Evolutionary conservation across 2,888 invertebrate species (phyloP).

Genomic region (Megaustenia siamemsis): DNA sequence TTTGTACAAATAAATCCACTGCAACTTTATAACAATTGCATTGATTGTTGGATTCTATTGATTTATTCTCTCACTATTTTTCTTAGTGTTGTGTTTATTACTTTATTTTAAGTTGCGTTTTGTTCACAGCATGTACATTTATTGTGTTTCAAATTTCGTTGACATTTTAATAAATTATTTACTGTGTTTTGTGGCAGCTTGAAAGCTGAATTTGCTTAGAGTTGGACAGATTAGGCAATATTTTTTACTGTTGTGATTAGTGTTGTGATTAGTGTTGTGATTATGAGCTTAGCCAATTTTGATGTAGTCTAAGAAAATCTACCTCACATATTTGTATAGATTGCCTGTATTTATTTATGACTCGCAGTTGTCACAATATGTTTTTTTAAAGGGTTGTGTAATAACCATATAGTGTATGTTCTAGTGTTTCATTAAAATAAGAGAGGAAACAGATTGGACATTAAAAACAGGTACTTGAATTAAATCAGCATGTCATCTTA

Average conservation of each 20-base stretch:
- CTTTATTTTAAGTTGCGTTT: not conserved
- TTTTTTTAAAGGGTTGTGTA: not conserved
- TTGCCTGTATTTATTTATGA: not conserved
- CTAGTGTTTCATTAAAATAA: too few relatives aligned
- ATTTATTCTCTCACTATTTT: not conserved
- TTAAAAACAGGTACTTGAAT: too few relatives aligned
- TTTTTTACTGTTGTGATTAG: too few relatives aligned
- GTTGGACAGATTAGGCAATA: not conserved
- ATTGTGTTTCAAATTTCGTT: not conserved
- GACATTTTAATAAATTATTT: not conserved
- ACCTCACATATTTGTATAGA: conserved; percentile 1
- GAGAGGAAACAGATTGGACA: too few relatives aligned
- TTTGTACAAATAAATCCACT: conserved; percentile 28
- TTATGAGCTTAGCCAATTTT: not conserved
- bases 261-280: not conserved
- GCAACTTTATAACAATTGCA: conserved; percentile 7
- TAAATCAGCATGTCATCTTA: too few relatives aligned
- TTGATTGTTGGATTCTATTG: not conserved
- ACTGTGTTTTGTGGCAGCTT: not conserved
- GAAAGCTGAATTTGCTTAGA: not conserved
- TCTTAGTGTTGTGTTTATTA: not conserved
- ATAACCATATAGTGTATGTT: too few relatives aligned
- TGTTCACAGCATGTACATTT: not conserved
- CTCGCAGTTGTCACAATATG: not conserved
- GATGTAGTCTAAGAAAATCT: not conserved